phyloP scores from a whole-genome alignment of 64 coral and sea anemone species.

The Pocillopora verrucosa region DNA sequence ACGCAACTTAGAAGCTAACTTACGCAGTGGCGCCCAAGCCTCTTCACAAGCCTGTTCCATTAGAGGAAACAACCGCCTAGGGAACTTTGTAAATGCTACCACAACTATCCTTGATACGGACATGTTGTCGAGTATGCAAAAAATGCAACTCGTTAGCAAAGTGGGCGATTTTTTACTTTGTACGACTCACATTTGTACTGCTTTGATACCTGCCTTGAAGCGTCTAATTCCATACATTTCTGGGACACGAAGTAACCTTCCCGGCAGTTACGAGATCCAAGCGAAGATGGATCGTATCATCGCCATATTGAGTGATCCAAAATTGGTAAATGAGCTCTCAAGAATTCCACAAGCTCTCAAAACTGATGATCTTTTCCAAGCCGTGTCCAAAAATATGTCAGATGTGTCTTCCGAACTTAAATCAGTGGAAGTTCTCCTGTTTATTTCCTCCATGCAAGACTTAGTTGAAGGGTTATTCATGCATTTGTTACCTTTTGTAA shows the following conservation, averaged over 20 bases:
- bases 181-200: no score
- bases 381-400: background rate
- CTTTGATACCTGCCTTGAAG: background rate
- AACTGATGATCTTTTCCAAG: background rate
- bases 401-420: background rate
- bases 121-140: background rate
- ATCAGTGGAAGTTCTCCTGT: background rate
- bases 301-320: background rate
- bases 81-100: no score
- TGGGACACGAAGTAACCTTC: no score
- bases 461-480: background rate
- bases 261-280: background rate
- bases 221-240: background rate
- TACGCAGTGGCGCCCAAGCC: no score
- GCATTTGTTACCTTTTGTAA: background rate
- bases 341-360: background rate
- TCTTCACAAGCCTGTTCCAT: background rate
- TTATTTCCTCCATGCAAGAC: constrained; percentile 1
- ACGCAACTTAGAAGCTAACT: no score
- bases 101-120: no score
- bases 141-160: background rate
- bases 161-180: background rate
- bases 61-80: background rate
- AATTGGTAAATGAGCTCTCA: background rate
- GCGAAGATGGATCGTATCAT: background rate